Conservation (phyloP, 2,113 vertebrate genomes). For the Phoenicopterus ruber region DNA sequence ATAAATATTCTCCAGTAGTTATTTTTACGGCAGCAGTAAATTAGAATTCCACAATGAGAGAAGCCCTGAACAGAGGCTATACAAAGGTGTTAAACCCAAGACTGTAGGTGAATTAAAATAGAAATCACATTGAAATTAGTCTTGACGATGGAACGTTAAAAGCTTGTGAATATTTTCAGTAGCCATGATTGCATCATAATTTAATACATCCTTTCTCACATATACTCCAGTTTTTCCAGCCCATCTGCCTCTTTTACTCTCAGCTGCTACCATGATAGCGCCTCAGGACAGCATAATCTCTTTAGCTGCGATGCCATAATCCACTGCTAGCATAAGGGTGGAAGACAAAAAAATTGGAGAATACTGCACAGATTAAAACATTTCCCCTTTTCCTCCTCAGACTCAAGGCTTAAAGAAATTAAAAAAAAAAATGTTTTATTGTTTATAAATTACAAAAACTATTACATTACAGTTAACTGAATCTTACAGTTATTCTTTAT, state of each 20-base stretch:
- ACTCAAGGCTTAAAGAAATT: neutral
- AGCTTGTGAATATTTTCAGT: neutral
- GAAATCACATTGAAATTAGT: neutral
- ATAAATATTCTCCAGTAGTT: neutral
- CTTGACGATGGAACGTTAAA: neutral
- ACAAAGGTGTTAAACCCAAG: neutral
- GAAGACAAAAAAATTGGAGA: neutral
- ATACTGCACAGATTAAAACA: neutral
- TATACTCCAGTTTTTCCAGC: neutral
- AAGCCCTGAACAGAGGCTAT: neutral
- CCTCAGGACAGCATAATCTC: conserved; percentile 24
- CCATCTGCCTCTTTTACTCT: neutral
- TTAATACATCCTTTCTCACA: neutral
- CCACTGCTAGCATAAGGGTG: neutral
- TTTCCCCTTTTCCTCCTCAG: neutral
- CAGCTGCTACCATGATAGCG: neutral
- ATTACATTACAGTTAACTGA: neutral
- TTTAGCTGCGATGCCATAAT: neutral
- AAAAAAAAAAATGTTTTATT: neutral
- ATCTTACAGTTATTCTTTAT: neutral
- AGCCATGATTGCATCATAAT: neutral
- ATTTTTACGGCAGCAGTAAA: neutral
- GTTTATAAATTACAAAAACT: neutral
- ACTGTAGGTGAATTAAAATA: neutral
- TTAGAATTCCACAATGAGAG: neutral